Evolutionary conservation across 2,888 invertebrate genomes (phyloP).

Genomic region (Xanthia icteritia): DNA sequence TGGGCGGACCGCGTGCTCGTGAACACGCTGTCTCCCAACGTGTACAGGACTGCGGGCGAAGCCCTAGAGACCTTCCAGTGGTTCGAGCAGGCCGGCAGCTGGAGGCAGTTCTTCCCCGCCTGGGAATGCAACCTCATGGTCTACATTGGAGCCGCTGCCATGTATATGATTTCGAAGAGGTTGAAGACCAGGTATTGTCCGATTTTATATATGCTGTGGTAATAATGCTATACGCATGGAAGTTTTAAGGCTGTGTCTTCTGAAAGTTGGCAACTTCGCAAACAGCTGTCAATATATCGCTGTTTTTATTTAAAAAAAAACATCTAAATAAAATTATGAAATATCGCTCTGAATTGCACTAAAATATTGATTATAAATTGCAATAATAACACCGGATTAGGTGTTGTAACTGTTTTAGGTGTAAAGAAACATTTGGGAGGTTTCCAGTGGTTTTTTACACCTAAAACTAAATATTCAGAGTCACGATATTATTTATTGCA

Average conservation of each 20-base stretch:
- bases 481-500: no score
- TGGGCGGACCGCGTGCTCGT: slow-evolving; percentile 98
- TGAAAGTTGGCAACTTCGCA: neutral
- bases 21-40: slow-evolving; percentile 98
- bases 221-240: neutral
- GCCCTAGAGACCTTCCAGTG: slow-evolving; percentile 97
- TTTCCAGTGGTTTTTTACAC: no score
- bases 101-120: slow-evolving; percentile 96
- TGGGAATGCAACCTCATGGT: slow-evolving; percentile 97
- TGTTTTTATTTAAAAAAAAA: neutral
- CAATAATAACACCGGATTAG: no score
- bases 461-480: no score
- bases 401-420: no score
- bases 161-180: slow-evolving; percentile 97
- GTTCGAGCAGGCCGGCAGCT: slow-evolving; percentile 98
- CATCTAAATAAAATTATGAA: neutral
- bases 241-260: neutral
- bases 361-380: neutral
- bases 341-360: neutral
- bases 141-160: slow-evolving; percentile 97
- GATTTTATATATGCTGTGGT: slow-evolving; percentile 1
- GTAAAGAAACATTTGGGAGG: no score
- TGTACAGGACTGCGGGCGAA: slow-evolving; percentile 96
- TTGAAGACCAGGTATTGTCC: slow-evolving; percentile 93
- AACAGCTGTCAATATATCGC: neutral